These are phyloP conservation scores for Chaitophorus viminalis DNA, from an alignment of 2,888 invertebrate species.

Conservation along the genomic window DNA sequence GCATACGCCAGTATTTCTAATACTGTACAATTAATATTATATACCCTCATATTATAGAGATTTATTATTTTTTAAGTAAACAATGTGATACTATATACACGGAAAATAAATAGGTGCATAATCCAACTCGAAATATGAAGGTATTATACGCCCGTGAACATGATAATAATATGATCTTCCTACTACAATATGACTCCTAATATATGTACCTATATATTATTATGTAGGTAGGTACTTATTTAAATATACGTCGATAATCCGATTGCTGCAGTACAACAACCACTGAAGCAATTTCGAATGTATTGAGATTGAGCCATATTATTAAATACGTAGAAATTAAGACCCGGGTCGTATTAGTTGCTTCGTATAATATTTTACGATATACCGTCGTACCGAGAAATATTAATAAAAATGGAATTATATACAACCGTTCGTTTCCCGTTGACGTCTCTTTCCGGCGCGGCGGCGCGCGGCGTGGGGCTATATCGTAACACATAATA, in stretches of 20 bases:
- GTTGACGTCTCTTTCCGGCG: conserved; percentile 24
- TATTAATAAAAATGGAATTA: conserved; percentile 59
- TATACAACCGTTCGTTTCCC: background rate
- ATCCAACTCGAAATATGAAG: conserved; percentile 23
- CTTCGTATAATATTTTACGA: background rate
- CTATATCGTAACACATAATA: background rate
- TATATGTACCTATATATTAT: no score
- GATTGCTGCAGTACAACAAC: conserved; percentile 41
- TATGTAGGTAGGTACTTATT: background rate
- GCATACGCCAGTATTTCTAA: background rate
- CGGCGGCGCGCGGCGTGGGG: no score
- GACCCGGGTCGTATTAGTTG: background rate
- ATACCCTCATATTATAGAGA: conserved; percentile 14
- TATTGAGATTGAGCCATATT: conserved; percentile 19
- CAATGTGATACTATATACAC: conserved; percentile 11
- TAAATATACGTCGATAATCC: conserved; percentile 27
- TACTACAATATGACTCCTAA: no score
- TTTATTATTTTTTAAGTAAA: conserved; percentile 20
- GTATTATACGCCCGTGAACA: conserved; percentile 22
- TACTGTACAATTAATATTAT: background rate
- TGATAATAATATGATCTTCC: no score
- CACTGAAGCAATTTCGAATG: conserved; percentile 36
- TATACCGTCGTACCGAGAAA: conserved; percentile 12
- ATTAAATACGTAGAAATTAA: conserved; percentile 31
- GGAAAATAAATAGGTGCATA: background rate